Evolutionary conservation across 1,140 invertebrate species (phyloP), one percentile per base, ranked within the genome.

Genomic region (Halictus rubicundus): DNA sequence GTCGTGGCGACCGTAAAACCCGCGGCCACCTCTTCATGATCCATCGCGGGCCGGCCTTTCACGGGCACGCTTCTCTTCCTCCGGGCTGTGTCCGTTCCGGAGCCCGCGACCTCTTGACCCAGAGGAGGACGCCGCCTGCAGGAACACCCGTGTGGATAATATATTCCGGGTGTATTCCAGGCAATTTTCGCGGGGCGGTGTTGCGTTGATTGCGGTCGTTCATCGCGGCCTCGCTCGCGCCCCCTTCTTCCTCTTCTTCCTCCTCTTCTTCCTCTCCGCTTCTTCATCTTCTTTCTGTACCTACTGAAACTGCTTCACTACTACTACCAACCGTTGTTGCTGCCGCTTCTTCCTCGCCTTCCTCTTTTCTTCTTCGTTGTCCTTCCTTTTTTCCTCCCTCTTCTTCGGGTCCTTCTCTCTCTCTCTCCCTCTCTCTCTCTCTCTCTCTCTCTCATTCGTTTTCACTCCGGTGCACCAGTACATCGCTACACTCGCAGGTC

Each of bases 141-240:
- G 83, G 84, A 88, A 87, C 86, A 89, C 87, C 88, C 85, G 89
- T 85, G 88, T 82, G 80, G 86, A 88, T 90, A 90, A 91, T 91
- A 89, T 90, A 91, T 91, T 89, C 89, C 85, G 86, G 88, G 81
- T 87, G 81, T 88, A 89, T 85, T 88, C 80, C 78, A 87, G 83
- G 89, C 85, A 90, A 91, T 90, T 91, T 91, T 90, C 85, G 88
- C 82, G 82, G 88, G 87, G 84, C 88, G 86, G 87, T 89, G 89
- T 91, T 89, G 89, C 88, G 90, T 90, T 91, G 89, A 91, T 91
- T 90, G 87, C 89, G 88, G 89, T 91, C 89, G 90, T 91, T 88
- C 89, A 91, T 91, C 89, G 89, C 89, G 74, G 80, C 70, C 88
- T 90, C 83, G 86, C 88, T 81, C 84, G 78, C 78, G 80, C 73